These are phyloP conservation scores for Colletes latitarsis DNA, from an alignment of 1,140 invertebrate genomes.

Conservation along the genomic window DNA sequence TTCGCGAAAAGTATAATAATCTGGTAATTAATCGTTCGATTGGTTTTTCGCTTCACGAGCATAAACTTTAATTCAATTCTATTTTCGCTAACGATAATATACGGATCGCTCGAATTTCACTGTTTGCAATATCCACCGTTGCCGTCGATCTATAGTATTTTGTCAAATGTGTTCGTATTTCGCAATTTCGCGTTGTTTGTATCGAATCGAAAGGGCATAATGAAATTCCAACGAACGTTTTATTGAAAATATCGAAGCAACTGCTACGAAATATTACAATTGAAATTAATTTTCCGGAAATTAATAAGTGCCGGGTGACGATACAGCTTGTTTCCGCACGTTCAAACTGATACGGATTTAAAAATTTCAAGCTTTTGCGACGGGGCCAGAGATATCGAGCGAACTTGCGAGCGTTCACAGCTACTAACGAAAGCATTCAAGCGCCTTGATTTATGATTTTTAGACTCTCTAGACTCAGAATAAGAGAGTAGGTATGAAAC, in stretches of 20 bases:
- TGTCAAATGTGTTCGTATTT: not conserved
- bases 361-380: not conserved
- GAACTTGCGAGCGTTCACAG: too few species aligned
- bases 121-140: not conserved
- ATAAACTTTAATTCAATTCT: too few species aligned
- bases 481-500: too few species aligned
- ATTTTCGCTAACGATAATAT: too few species aligned
- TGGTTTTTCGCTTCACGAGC: too few species aligned
- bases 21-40: too few species aligned
- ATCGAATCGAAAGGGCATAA: not conserved
- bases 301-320: not conserved
- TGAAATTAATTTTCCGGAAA: not conserved
- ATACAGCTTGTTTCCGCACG: not conserved
- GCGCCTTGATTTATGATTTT: too few species aligned
- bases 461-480: too few species aligned
- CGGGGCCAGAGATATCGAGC: too few species aligned
- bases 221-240: constrained; percentile 11
- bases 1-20: too few species aligned
- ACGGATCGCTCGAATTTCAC: not conserved
- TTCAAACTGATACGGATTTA: not conserved
- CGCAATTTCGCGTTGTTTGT: not conserved
- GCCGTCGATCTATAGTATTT: not conserved
- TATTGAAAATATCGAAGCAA: constrained; percentile 2
- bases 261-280: not conserved
- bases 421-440: too few species aligned